Percentiles rank a stretch among this genome's conserved stretches.
phyloP scores from a whole-genome alignment of 2,888 invertebrate genomes.

The Stenodera caucasica region DNA sequence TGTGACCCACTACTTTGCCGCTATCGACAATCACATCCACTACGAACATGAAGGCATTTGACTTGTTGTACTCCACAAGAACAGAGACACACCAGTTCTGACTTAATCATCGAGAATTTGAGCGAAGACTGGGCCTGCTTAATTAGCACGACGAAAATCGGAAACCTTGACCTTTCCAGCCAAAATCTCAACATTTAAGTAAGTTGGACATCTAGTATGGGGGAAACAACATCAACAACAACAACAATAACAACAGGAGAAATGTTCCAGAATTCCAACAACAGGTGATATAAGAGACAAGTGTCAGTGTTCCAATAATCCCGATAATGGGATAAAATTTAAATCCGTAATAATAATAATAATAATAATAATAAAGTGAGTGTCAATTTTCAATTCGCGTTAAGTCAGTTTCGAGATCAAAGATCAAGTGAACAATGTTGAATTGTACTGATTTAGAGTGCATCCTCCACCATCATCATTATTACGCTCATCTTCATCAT shows the following conservation, averaged over 20 bases:
- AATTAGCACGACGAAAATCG: too few relatives aligned
- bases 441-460: conserved; percentile 79
- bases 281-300: conserved; percentile 18
- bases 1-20: conserved; percentile 46
- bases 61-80: conserved; percentile 37
- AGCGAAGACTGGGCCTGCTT: too few relatives aligned
- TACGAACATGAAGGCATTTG: conserved; percentile 37
- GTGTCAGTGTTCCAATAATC: conserved; percentile 10
- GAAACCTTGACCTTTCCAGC: conserved; percentile 40
- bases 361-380: too few relatives aligned
- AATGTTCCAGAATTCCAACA: not conserved
- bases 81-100: too few relatives aligned
- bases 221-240: too few relatives aligned
- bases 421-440: conserved; percentile 61
- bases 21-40: conserved; percentile 33
- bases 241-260: not conserved
- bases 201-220: not conserved
- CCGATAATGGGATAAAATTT: conserved; percentile 25
- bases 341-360: too few relatives aligned
- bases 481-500: conserved; percentile 73
- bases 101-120: too few relatives aligned
- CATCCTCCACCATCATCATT: conserved; percentile 74
- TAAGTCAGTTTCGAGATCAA: not conserved
- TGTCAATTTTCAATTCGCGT: too few relatives aligned
- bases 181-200: not conserved